Base-by-base conservation (phyloP, 1,140 invertebrate species). In the Drosophila sulfurigaster region DNA sequence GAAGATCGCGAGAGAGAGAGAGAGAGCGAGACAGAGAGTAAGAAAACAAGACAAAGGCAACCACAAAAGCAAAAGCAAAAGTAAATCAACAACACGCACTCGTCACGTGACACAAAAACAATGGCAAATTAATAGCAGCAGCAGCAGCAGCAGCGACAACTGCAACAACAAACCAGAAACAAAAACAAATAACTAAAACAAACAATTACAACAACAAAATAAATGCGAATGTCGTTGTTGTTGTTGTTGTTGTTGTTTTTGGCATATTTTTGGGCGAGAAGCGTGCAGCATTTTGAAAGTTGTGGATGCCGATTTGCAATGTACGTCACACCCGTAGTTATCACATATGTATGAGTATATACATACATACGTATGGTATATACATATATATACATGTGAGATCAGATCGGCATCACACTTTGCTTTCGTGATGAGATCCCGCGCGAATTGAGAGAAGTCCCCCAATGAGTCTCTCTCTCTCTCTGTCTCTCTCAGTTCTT, bases 241-340 rank as follows among this genome's bases (percentile, higher is more conserved):
- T 48, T 20, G 35, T 38, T 6, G 32, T 32, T 2, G 35, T 38
- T 38, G 1, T 38, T 7, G 20, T 52, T 7, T 52, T 52, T 30
- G 49, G 28, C 49, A 48, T 16, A 60, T 58, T 38, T 58, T 38
- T 56, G 45, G 38, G 15, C 48, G 28, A 52, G 57, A 60, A 62
- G 66, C 54, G 75, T 68, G 80, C 71, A 65, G 66, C 76, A 5
- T 48, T 62, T 81, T 75, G 70, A 79, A 71, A 74, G 57, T 35
- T 49, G 20, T 25, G 15, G 43, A 57, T 56, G 62, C 28, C 38
- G 59, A 52, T 48, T 76, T 28, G 60, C 52, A 38, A 58, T 62
- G n/a, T 67, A 41, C 59, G 62, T 72, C 70, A 66, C 49, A 43
- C 46, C 58, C 49, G 43, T 51, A 65, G 69, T 66, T 73, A 73